Base-by-base conservation (phyloP, 2,797 vertebrate genomes). In the Poeciliopsis infans region DNA sequence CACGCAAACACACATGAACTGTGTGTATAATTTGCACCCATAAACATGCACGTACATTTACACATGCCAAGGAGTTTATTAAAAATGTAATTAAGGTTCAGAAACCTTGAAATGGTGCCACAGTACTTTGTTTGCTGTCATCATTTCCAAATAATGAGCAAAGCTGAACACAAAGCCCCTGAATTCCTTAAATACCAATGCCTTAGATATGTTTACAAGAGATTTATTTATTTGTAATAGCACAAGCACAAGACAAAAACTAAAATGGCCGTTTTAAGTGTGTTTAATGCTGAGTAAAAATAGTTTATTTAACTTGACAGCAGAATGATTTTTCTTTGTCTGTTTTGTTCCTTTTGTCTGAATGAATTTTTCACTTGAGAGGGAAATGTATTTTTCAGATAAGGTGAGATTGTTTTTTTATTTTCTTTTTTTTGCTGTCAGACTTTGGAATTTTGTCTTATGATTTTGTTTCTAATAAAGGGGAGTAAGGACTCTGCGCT, bases 41-140 rank as follows among this genome's bases (percentile, higher is more conserved):
- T 55, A 85, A 71, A 87, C 71, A 75, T 66, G 66, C 53, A 64
- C 55, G 66, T 59, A 72, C 81, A 72, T 76, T 79, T 43, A 75
- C 41, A 72, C 41, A 74, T 78, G 82, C 89, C 85, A 84, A 76
- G 51, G 81, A 88, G 85, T 91, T 91, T 91, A 93, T 92, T 93
- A 88, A 90, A 94, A 92, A 88, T 88, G 85, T 91, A 93, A 94
- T 93, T 91, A 92, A 76, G 88, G 90, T 87, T 91, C 90, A 93
- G 88, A 87, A 91, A 92, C 89, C 89, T 92, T 92, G 89, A 94
- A 93, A 92, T 85, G 83, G 84, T 76, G 61, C 90, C 57, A 77
- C 83, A 79, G 81, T 80, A 81, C 90, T 92, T 91, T 92, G 88
- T 93, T 89, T 92, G 89, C 87, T 71, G 68, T 86, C 91, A 78